These are phyloP conservation scores for Ciconia stormi DNA, from an alignment of 2,113 vertebrate genomes.

Conservation along the genomic window DNA sequence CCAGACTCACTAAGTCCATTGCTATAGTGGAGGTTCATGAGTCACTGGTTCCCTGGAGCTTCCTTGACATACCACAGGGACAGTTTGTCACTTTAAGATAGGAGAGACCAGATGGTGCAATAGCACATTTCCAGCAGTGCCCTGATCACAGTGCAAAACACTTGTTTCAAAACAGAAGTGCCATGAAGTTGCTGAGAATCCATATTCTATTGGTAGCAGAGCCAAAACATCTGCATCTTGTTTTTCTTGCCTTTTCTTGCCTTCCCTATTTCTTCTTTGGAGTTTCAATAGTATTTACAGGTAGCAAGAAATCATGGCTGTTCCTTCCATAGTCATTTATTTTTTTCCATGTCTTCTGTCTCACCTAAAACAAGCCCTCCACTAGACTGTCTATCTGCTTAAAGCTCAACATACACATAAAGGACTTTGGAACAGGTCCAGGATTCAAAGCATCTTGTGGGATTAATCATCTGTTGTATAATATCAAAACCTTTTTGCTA, in stretches of 20 bases:
- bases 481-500: not conserved
- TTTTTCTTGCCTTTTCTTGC: not conserved
- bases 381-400: not conserved
- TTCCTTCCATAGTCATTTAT: not conserved
- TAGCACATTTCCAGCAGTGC: not conserved
- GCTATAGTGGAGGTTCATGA: not conserved
- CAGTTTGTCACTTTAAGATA: not conserved
- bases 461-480: conserved; percentile 33
- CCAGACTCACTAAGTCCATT: not conserved
- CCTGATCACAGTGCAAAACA: not conserved
- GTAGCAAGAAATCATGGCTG: not conserved
- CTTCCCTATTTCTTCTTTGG: not conserved
- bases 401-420: not conserved
- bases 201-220: not conserved
- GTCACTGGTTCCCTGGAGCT: not conserved
- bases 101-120: not conserved
- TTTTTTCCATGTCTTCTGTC: not conserved
- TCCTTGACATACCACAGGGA: not conserved
- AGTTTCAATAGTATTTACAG: not conserved
- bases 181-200: not conserved
- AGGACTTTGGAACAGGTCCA: not conserved
- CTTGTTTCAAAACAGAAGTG: not conserved
- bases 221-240: not conserved
- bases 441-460: not conserved
- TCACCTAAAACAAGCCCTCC: not conserved